These are phyloP conservation scores for Neogobius melanostomus DNA, from an alignment of 2,113 vertebrate species.

Conservation along the genomic window DNA sequence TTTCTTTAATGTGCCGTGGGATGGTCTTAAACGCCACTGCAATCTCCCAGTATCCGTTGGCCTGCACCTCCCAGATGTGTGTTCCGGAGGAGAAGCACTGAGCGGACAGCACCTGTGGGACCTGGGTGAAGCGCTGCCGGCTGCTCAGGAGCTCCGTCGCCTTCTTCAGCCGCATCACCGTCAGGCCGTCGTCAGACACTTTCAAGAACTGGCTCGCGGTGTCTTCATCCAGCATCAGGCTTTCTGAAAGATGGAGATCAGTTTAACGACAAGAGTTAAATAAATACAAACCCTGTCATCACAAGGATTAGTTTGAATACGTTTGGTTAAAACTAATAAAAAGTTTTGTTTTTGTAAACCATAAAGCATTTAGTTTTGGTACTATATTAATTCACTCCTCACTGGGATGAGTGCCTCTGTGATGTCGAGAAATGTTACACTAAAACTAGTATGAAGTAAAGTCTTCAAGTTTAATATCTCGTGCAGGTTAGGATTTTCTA, in stretches of 20 bases:
- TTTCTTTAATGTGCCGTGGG: conserved; percentile 22
- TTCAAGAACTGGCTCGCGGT: conserved; percentile 41
- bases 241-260: conserved; percentile 14
- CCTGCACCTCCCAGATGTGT: conserved; percentile 55
- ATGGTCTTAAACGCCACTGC: conserved; percentile 51
- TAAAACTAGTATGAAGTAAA: no score
- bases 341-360: no score
- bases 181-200: conserved; percentile 45
- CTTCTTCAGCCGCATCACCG: conserved; percentile 34
- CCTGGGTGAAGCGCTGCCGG: conserved; percentile 31
- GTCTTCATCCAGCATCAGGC: conserved; percentile 37
- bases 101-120: conserved; percentile 50
- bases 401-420: no score
- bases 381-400: no score
- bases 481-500: no score
- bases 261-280: no score
- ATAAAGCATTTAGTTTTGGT: no score
- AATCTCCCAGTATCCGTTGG: conserved; percentile 56
- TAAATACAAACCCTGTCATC: no score
- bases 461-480: no score
- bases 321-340: no score
- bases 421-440: no score
- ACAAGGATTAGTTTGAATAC: no score
- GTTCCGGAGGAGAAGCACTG: conserved; percentile 45
- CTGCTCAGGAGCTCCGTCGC: conserved; percentile 11